These are phyloP conservation scores for Equus przewalskii DNA, from an alignment of 2,113 vertebrate species.

Conservation along the genomic window DNA sequence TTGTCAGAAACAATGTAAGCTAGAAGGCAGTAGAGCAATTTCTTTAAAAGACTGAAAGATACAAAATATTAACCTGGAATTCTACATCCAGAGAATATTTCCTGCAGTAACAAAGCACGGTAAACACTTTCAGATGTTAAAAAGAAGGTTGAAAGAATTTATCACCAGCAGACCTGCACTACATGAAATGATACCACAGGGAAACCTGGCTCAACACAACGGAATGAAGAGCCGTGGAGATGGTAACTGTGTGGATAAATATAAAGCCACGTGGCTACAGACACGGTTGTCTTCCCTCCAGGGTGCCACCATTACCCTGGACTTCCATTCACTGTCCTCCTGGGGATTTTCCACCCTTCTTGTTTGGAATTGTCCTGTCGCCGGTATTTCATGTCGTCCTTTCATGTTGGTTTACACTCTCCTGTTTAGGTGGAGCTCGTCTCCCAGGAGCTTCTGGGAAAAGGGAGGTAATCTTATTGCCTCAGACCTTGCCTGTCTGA, in stretches of 20 bases:
- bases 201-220: background rate
- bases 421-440: background rate
- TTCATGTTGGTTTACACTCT: background rate
- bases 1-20: background rate
- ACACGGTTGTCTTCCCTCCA: background rate
- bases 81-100: background rate
- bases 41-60: background rate
- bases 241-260: too few species aligned
- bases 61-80: background rate
- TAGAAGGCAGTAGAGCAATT: background rate
- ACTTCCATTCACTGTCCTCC: background rate
- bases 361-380: background rate
- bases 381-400: background rate
- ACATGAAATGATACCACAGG: background rate
- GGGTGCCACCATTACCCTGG: background rate
- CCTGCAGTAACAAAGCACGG: background rate
- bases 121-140: background rate
- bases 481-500: background rate
- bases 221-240: too few species aligned
- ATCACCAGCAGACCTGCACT: background rate
- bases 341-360: background rate
- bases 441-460: background rate
- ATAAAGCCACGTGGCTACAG: background rate
- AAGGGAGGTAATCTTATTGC: background rate
- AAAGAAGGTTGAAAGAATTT: background rate